Evolutionary conservation across 2,113 vertebrate species (phyloP), one percentile per base, ranked within the genome.

Genomic region (Petrocephalus microphthalmus): DNA sequence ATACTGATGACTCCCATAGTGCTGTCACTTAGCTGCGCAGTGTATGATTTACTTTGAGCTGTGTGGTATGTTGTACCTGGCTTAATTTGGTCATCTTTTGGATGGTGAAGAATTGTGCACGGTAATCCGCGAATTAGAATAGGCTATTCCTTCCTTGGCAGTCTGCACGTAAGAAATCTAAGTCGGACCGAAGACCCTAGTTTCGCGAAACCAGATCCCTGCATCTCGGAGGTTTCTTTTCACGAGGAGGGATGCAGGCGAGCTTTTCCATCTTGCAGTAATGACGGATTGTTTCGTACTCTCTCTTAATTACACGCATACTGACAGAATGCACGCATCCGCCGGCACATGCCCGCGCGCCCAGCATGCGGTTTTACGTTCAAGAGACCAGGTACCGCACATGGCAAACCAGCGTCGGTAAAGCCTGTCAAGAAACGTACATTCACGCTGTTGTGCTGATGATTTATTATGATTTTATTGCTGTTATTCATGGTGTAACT

Each of bases 401-500:
- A 83, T 83, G 81, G 81, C 81, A 83, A 83, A 47, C 45, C 81
- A 20, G 42, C 81, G 42, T 83, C 81, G 81, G 81, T 83, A 83
- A 83, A 83, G 37, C 81, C 45, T 83, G 22, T 49, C 49, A 83
- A 49, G 81, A 49, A n/a, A 49, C 22, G 20, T 47, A n/a, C 45
- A 49, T 83, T 45, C 37, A 5, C 45, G 19, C 71, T 45, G 19
- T 83, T 83, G n/a, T 49, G 20, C 81, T 49, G 19, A 49, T 49
- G n/a, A 45, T 71, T 57, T n/a, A 53, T 33, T 74, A 8, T 42
- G 15, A 29, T 33, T 78, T 87, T 33, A 74, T 53, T 47, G 64
- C 87, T 85, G 83, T 53, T 53, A 33, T 25, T 85, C 22, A 85
- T 49, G 37, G 81, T 22, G 81, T 20, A 49, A 83, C 19, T 49